Conservation (phyloP, 2,888 invertebrate species). For the Andrena marginata region DNA sequence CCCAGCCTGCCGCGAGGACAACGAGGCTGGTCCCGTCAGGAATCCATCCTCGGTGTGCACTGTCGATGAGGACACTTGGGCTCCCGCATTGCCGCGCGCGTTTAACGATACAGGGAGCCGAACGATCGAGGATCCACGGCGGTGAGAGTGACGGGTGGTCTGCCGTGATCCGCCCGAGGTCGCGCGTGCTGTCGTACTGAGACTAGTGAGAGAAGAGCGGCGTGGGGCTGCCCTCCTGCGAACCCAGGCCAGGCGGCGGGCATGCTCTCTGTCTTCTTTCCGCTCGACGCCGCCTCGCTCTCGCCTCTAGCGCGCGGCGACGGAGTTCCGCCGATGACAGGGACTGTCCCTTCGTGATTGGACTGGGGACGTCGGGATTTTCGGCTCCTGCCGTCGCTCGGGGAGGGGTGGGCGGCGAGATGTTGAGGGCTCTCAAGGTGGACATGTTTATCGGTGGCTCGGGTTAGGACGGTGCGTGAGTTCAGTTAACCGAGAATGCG, state of each 20-base stretch:
- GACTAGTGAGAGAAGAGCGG: conserved; percentile 35
- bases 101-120: not conserved
- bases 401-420: no score
- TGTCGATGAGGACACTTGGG: not conserved
- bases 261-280: conserved; percentile 64
- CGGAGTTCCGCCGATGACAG: not conserved
- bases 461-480: no score
- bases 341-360: not conserved
- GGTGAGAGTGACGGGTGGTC: conserved; percentile 29
- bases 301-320: not conserved
- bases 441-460: no score
- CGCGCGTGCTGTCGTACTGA: conserved; percentile 81
- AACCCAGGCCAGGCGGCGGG: conserved; percentile 66
- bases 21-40: not conserved
- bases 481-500: no score
- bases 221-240: conserved; percentile 70
- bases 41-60: not conserved
- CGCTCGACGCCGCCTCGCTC: conserved; percentile 6
- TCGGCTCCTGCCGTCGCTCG: no score
- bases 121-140: conserved; percentile 15
- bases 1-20: not conserved
- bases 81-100: conserved; percentile 22
- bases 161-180: conserved; percentile 73
- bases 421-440: no score
- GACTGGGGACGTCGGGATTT: not conserved